These are phyloP conservation scores for Eupleurogrammus muticus DNA, from an alignment of 2,797 vertebrate species.

Conservation along the genomic window DNA sequence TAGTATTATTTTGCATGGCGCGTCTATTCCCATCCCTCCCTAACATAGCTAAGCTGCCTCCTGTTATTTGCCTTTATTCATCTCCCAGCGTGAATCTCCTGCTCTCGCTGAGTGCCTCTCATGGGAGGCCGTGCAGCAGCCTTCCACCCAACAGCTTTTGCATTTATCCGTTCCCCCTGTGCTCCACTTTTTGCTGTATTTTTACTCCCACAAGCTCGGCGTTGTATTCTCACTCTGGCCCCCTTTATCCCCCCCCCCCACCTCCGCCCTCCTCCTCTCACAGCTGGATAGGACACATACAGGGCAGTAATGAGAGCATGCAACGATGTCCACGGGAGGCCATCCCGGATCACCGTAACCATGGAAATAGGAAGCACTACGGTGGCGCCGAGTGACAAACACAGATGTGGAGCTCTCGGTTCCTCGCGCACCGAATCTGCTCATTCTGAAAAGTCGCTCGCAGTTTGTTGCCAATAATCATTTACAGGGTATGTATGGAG, in stretches of 20 bases:
- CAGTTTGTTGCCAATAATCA: conserved; percentile 33
- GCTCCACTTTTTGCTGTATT: conserved; percentile 48
- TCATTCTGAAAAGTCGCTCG: conserved; percentile 44
- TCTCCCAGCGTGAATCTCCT: conserved; percentile 36
- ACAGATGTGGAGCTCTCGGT: conserved; percentile 33
- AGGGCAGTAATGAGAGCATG: conserved; percentile 82
- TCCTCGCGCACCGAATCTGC: conserved; percentile 48
- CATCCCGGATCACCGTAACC: conserved; percentile 80
- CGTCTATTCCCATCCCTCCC: neutral
- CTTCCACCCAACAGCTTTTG: conserved; percentile 20
- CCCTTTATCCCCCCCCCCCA: neutral
- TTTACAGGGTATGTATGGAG: too few relatives aligned
- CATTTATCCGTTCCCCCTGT: conserved; percentile 26
- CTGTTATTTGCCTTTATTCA: conserved; percentile 9
- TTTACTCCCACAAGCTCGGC: conserved; percentile 28
- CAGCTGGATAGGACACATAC: conserved; percentile 77
- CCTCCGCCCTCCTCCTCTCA: too few relatives aligned
- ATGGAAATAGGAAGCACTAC: conserved; percentile 80
- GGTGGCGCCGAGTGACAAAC: conserved; percentile 35
- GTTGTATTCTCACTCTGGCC: neutral
- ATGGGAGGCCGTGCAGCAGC: conserved; percentile 26
- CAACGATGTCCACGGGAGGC: conserved; percentile 78
- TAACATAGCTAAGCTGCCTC: conserved; percentile 18
- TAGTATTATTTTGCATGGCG: neutral
- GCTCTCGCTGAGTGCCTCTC: conserved; percentile 35